Conservation (phyloP, 2,888 invertebrate genomes). For the Lithophane socia region DNA sequence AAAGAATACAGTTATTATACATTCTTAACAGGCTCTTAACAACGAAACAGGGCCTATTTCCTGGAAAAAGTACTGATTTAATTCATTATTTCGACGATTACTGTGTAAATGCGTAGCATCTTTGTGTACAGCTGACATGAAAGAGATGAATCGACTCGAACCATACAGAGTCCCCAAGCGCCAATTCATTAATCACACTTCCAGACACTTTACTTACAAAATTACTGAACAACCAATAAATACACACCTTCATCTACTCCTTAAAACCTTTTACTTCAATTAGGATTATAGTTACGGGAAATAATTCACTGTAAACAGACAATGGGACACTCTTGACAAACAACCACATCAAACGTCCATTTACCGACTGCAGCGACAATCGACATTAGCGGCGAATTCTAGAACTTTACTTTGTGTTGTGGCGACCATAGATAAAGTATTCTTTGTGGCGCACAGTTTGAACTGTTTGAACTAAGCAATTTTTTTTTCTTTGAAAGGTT, state of each 20-base stretch:
- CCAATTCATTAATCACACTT: slow-evolving; percentile 78
- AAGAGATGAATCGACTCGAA: slow-evolving; percentile 84
- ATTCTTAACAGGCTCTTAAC: slow-evolving; percentile 67
- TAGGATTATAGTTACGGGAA: slow-evolving; percentile 85
- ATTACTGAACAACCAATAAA: slow-evolving; percentile 67
- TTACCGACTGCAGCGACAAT: slow-evolving; percentile 91
- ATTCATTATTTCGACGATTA: slow-evolving; percentile 85
- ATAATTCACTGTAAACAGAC: slow-evolving; percentile 92
- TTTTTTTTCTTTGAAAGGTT: background rate
- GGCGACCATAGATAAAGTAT: slow-evolving; percentile 78
- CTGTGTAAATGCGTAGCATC: slow-evolving; percentile 88
- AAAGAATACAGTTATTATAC: slow-evolving; percentile 80
- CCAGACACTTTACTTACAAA: slow-evolving; percentile 60
- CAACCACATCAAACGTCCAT: slow-evolving; percentile 92
- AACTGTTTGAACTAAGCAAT: background rate
- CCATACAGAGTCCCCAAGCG: slow-evolving; percentile 83
- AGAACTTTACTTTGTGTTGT: slow-evolving; percentile 80
- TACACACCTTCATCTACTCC: slow-evolving; percentile 93
- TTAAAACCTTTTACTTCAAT: slow-evolving; percentile 87
- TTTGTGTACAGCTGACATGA: slow-evolving; percentile 90
- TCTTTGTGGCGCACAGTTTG: slow-evolving; percentile 43
- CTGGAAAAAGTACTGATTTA: slow-evolving; percentile 80
- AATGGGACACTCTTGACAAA: slow-evolving; percentile 92
- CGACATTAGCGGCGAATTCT: slow-evolving; percentile 80
- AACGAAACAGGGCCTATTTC: slow-evolving; percentile 70